Conservation (phyloP, 2,888 invertebrate species). For the Ceraclea dissimilis region DNA sequence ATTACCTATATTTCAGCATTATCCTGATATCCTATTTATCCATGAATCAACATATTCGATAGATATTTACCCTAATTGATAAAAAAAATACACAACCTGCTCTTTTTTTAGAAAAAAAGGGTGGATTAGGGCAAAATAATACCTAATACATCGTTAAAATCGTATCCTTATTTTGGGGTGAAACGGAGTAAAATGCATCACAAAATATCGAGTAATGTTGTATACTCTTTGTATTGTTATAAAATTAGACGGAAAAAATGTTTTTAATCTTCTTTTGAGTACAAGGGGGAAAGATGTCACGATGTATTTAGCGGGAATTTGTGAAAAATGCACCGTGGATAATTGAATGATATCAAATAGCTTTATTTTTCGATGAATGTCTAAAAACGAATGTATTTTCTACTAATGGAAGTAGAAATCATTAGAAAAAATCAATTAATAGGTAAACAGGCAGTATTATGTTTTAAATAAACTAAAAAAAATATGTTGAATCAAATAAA, state of each 20-base stretch:
- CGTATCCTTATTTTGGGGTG: conserved; percentile 23
- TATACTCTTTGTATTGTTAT: conserved; percentile 7
- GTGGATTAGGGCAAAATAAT: conserved; percentile 8
- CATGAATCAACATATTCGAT: too few species aligned
- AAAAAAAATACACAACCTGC: conserved; percentile 17
- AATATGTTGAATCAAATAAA: too few species aligned
- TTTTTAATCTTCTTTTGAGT: conserved; percentile 14
- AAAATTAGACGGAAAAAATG: conserved; percentile 22
- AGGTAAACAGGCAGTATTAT: too few species aligned
- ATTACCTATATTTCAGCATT: too few species aligned
- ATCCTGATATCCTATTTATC: too few species aligned
- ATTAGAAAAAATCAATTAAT: too few species aligned
- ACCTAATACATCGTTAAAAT: conserved; percentile 1
- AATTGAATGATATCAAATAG: background rate
- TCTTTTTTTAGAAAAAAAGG: conserved; percentile 14
- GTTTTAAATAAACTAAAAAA: too few species aligned
- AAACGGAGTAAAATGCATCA: conserved; percentile 15
- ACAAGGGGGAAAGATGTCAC: conserved; percentile 17
- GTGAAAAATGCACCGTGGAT: background rate
- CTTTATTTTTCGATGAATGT: background rate
- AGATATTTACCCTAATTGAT: background rate
- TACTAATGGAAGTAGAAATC: too few species aligned
- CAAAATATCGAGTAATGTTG: conserved; percentile 2
- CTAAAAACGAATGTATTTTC: too few species aligned
- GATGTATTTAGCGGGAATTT: background rate